phyloP scores from a whole-genome alignment of 2,797 vertebrate genomes.

The Pseudopleuronectes americanus region DNA sequence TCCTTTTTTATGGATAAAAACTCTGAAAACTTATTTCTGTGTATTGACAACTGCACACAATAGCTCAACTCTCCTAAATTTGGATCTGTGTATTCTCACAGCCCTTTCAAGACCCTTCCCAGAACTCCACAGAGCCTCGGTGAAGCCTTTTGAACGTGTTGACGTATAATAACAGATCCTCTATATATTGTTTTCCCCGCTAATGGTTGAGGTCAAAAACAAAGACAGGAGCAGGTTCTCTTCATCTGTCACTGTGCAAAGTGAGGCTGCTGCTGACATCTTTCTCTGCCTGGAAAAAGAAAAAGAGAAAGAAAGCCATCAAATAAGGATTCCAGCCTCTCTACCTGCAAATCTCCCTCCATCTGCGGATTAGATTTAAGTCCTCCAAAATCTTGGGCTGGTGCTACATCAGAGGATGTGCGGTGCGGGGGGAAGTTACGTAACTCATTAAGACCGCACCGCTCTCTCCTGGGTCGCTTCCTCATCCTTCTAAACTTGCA shows the following conservation, averaged over 20 bases:
- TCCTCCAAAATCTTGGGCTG: conserved; percentile 81
- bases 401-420: conserved; percentile 85
- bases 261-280: conserved; percentile 54
- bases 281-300: conserved; percentile 76
- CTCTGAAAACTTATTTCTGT: no score
- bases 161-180: conserved; percentile 4
- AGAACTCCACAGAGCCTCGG: neutral
- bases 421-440: conserved; percentile 79
- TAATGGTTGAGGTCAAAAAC: conserved; percentile 35
- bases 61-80: neutral
- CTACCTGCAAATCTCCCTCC: conserved; percentile 84
- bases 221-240: conserved; percentile 19
- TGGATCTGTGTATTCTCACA: neutral
- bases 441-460: conserved; percentile 84
- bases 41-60: neutral
- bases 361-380: conserved; percentile 85
- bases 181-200: neutral
- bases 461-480: conserved; percentile 71
- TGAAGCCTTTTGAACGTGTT: neutral
- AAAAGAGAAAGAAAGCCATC: conserved; percentile 85
- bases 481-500: conserved; percentile 79
- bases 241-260: conserved; percentile 46
- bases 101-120: neutral
- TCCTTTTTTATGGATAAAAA: no score
- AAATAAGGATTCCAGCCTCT: conserved; percentile 82